Evolutionary conservation across 2,113 vertebrate genomes (phyloP), one percentile per base, ranked within the genome.

Genomic region (Sceloporus undulatus): DNA sequence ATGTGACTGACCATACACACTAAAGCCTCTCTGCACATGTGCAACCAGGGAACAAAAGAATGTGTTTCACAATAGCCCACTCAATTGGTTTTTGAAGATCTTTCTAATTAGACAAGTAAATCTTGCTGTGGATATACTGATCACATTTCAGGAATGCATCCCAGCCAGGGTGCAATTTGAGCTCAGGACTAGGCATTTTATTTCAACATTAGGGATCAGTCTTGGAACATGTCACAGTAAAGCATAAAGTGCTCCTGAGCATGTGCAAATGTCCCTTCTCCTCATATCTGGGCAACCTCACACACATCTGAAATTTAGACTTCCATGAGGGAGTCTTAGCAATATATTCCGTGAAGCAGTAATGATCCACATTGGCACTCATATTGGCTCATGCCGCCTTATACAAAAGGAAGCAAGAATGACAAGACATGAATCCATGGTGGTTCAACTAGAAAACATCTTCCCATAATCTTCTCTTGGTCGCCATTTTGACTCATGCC

Each of bases 401-500:
- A 92, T 85, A 92, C 85, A 73, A 88, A 84, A 82, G 88, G 90
- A 87, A n/a, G 42, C 84, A 59, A 91, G 38, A 85, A 84, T 25
- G 89, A 79, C 90, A 90, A 75, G 82, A 34, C 89, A 90, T 74
- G 29, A 0, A 78, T 87, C 59, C 88, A 84, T 29, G 40, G 27
- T 1, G 23, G 48, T 38, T 2, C n/a, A 11, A 75, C 48, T 79
- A 59, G 89, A 62, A 76, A 85, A 74, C 81, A 85, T 79, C 86
- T 85, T 88, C 87, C 71, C 89, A 85, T n/a, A 34, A 66, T 48
- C 40, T 83, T 73, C 66, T 34, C 19, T n/a, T 0, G 0, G 19
- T 13, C 56, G 38, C 23, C 27, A 11, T 38, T 40, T 85, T 56
- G 54, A 76, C 34, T 23, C 80, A 62, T 5, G 4, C 7, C 23